phyloP scores from a whole-genome alignment of 2,888 invertebrate species.

The Pyrochroa serraticornis region DNA sequence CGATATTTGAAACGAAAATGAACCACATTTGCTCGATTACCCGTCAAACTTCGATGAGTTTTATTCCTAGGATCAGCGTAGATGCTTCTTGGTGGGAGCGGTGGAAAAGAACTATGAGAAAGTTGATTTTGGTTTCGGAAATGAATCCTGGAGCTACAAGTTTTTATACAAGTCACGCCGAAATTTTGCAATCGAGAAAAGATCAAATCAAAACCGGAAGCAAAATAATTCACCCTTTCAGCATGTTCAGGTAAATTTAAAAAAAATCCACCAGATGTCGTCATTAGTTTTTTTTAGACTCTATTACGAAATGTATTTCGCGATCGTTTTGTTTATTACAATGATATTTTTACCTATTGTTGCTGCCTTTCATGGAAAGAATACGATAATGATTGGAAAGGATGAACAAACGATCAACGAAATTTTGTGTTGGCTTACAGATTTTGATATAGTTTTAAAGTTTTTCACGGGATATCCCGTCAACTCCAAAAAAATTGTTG shows the following conservation, averaged over 20 bases:
- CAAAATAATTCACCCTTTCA: slow-evolving; percentile 37
- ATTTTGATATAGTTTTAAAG: too few relatives aligned
- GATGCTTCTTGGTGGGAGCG: not conserved
- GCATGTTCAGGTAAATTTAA: slow-evolving; percentile 30
- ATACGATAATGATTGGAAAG: too few relatives aligned
- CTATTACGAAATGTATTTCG: slow-evolving; percentile 28
- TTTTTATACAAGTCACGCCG: slow-evolving; percentile 31
- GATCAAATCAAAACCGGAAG: slow-evolving; percentile 21
- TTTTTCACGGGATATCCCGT: too few relatives aligned
- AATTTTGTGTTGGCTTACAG: too few relatives aligned
- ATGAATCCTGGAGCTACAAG: not conserved
- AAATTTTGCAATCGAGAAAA: slow-evolving; percentile 27
- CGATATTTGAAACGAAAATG: too few relatives aligned
- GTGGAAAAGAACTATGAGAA: not conserved
- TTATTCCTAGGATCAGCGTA: not conserved
- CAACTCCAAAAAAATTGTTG: too few relatives aligned
- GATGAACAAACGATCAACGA: too few relatives aligned
- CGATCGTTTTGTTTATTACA: slow-evolving; percentile 21
- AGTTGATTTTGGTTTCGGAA: slow-evolving; percentile 5
- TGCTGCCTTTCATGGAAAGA: not conserved
- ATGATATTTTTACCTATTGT: not conserved
- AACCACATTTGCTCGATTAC: too few relatives aligned
- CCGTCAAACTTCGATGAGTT: too few relatives aligned
- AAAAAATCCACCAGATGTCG: too few relatives aligned
- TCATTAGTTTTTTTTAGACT: slow-evolving; percentile 3